Conservation (phyloP, 2,113 vertebrate species). For the Planiliza haematocheilus region DNA sequence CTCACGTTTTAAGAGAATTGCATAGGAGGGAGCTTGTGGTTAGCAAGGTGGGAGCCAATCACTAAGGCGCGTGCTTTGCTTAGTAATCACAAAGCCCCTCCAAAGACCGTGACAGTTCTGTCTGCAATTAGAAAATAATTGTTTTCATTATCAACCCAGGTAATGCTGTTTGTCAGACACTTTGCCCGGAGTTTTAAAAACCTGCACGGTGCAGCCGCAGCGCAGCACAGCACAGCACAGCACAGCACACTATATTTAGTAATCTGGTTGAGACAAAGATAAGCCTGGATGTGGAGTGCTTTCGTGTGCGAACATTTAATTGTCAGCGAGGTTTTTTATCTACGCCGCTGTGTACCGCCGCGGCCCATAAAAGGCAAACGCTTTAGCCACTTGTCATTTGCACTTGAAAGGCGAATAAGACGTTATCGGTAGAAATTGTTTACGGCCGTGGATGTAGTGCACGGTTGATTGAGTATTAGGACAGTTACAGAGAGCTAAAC, state of each 20-base stretch:
- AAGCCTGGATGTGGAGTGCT: slow-evolving; percentile 32
- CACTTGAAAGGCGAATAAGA: slow-evolving; percentile 44
- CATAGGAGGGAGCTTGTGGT: slow-evolving; percentile 17
- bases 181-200: slow-evolving; percentile 37
- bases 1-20: slow-evolving; percentile 39
- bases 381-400: slow-evolving; percentile 56
- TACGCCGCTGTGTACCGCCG: slow-evolving; percentile 30
- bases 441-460: slow-evolving; percentile 25
- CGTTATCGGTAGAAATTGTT: slow-evolving; percentile 38
- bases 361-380: slow-evolving; percentile 42
- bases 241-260: slow-evolving; percentile 52
- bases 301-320: slow-evolving; percentile 58
- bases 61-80: slow-evolving; percentile 34
- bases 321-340: slow-evolving; percentile 61
- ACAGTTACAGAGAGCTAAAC: slow-evolving; percentile 3
- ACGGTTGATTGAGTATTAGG: slow-evolving; percentile 15
- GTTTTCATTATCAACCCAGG: slow-evolving; percentile 62
- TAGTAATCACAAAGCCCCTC: slow-evolving; percentile 43
- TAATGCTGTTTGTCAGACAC: slow-evolving; percentile 55
- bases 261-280: slow-evolving; percentile 39
- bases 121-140: slow-evolving; percentile 70
- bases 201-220: slow-evolving; percentile 17
- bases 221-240: slow-evolving; percentile 16
- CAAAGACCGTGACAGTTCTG: slow-evolving; percentile 50
- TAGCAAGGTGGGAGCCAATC: slow-evolving; percentile 51